Conservation (phyloP, 2,797 vertebrate species). For the Enteromius radiatus region DNA sequence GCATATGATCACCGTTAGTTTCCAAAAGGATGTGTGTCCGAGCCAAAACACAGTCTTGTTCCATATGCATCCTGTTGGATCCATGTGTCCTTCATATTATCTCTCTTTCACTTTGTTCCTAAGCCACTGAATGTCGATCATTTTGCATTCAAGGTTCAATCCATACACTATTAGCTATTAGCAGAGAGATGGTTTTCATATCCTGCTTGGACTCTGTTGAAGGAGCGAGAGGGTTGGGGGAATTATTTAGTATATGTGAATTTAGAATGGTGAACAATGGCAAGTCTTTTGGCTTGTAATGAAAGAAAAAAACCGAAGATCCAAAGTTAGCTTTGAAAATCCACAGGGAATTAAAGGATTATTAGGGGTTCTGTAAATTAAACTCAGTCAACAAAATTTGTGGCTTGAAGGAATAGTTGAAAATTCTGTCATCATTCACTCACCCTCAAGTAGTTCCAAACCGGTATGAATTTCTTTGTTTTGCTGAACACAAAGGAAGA, state of each 20-base stretch:
- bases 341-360: slow-evolving; percentile 1
- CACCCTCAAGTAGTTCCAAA: no score
- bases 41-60: slow-evolving; percentile 64
- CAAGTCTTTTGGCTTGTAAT: slow-evolving; percentile 24
- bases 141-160: slow-evolving; percentile 58
- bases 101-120: slow-evolving; percentile 73
- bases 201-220: slow-evolving; percentile 49
- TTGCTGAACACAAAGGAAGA: neutral
- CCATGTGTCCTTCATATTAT: slow-evolving; percentile 72
- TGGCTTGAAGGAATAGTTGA: no score
- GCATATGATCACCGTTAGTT: slow-evolving; percentile 58
- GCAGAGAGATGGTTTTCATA: slow-evolving; percentile 52
- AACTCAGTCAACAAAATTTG: neutral
- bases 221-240: slow-evolving; percentile 16
- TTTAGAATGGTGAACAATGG: slow-evolving; percentile 21
- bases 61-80: slow-evolving; percentile 76
- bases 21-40: slow-evolving; percentile 70
- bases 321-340: neutral
- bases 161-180: slow-evolving; percentile 49
- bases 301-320: neutral
- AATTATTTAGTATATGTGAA: slow-evolving; percentile 16
- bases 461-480: no score
- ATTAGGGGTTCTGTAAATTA: neutral
- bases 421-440: no score
- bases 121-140: slow-evolving; percentile 68